Evolutionary conservation across 1,140 invertebrate genomes (phyloP).

Genomic region (Drosophila pruinosa): DNA sequence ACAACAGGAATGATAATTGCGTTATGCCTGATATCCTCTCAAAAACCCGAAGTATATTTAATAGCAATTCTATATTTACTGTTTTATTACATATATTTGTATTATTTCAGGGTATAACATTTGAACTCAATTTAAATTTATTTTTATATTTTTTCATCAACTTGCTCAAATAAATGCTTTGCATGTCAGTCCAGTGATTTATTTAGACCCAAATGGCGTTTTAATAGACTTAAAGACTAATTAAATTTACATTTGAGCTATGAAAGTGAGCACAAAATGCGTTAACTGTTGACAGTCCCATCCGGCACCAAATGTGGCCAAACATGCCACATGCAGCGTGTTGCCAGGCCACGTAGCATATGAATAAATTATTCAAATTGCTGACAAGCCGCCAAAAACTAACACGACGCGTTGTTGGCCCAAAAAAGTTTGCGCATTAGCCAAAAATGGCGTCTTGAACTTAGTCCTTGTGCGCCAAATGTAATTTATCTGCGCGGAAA

Average conservation of each 20-base stretch:
- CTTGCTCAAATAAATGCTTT: slow-evolving; percentile 39
- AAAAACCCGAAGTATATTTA: background rate
- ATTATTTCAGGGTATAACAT: too few species aligned
- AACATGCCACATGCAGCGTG: slow-evolving; percentile 32
- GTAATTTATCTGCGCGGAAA: slow-evolving; percentile 80
- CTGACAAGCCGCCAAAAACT: slow-evolving; percentile 56
- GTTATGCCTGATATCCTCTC: slow-evolving; percentile 11
- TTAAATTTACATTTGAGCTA: slow-evolving; percentile 73
- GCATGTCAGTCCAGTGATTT: slow-evolving; percentile 30
- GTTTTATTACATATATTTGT: too few species aligned
- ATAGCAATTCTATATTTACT: too few species aligned
- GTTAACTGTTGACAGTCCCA: slow-evolving; percentile 37
- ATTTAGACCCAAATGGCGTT: slow-evolving; percentile 48
- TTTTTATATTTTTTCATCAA: slow-evolving; percentile 3
- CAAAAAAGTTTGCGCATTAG: slow-evolving; percentile 72
- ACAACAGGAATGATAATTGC: slow-evolving; percentile 16
- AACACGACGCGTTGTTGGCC: slow-evolving; percentile 7
- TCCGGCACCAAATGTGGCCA: slow-evolving; percentile 26
- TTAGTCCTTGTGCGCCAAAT: slow-evolving; percentile 62
- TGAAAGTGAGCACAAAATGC: slow-evolving; percentile 48
- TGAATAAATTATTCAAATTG: slow-evolving; percentile 79
- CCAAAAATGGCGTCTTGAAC: slow-evolving; percentile 67
- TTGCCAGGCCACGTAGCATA: slow-evolving; percentile 69
- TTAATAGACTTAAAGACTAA: slow-evolving; percentile 68
- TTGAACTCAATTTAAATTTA: background rate